phyloP scores from a whole-genome alignment of 2,797 vertebrate species.

The Valencia hispanica region DNA sequence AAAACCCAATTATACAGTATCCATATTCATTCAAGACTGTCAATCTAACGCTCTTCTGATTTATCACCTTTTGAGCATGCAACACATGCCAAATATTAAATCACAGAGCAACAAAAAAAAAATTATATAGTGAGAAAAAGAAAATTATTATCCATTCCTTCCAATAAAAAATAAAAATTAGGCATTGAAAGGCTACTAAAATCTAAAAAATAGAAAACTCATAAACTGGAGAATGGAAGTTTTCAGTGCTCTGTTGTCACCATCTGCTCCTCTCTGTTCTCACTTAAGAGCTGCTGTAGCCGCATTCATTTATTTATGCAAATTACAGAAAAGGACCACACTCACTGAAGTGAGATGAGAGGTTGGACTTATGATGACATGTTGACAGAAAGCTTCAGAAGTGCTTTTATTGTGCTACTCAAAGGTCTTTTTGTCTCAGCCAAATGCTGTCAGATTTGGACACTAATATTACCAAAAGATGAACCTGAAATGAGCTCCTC shows the following conservation, averaged over 20 bases:
- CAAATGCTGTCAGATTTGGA: constrained; percentile 32
- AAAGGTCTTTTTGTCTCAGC: constrained; percentile 14
- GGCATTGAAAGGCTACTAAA: not conserved
- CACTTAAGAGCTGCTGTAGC: constrained; percentile 32
- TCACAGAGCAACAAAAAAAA: not conserved
- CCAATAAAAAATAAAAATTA: not conserved
- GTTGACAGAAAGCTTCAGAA: constrained; percentile 36
- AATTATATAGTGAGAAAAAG: not conserved
- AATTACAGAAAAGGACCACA: constrained; percentile 49
- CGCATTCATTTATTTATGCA: constrained; percentile 46
- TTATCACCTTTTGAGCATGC: not conserved
- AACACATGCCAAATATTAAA: not conserved
- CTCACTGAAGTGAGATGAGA: constrained; percentile 36
- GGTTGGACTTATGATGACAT: constrained; percentile 22
- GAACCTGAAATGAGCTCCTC: constrained; percentile 44
- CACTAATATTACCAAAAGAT: constrained; percentile 29
- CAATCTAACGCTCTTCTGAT: not conserved
- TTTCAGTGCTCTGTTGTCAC: constrained; percentile 10
- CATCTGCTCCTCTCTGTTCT: constrained; percentile 18
- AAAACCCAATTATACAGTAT: no score
- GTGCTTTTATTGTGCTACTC: constrained; percentile 40
- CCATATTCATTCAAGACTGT: not conserved
- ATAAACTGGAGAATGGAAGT: not conserved
- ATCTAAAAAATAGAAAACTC: not conserved
- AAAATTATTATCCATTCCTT: not conserved